Percentiles rank a stretch among this genome's conserved stretches.
phyloP scores from a whole-genome alignment of 2,888 invertebrate species.

The Phlogophora meticulosa region DNA sequence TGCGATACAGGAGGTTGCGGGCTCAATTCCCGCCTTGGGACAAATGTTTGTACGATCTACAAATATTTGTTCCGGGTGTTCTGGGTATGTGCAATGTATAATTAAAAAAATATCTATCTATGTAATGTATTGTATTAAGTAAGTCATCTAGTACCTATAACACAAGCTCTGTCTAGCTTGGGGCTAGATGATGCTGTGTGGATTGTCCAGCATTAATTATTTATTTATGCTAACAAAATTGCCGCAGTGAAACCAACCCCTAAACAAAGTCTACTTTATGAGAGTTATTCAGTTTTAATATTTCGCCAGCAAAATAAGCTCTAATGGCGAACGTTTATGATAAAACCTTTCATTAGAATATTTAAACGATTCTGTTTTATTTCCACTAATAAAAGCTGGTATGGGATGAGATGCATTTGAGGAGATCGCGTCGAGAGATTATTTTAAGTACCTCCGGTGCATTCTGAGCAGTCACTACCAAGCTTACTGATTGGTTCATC shows the following conservation, averaged over 20 bases:
- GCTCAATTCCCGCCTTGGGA: too few relatives aligned
- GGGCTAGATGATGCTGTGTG: too few relatives aligned
- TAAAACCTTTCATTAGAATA: slow-evolving; percentile 74
- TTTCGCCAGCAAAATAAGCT: slow-evolving; percentile 84
- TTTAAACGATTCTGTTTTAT: slow-evolving; percentile 56
- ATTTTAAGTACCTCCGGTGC: not conserved
- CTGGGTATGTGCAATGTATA: too few relatives aligned
- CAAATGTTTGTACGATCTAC: too few relatives aligned
- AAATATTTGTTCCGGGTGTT: too few relatives aligned
- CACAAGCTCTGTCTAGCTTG: too few relatives aligned
- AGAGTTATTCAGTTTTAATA: slow-evolving; percentile 88
- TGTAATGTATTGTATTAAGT: too few relatives aligned
- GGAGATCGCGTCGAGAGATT: slow-evolving; percentile 4
- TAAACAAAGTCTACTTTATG: slow-evolving; percentile 84
- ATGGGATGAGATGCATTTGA: slow-evolving; percentile 27
- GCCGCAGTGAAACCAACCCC: slow-evolving; percentile 64
- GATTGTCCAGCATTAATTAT: too few relatives aligned
- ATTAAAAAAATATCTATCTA: too few relatives aligned
- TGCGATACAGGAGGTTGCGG: too few relatives aligned
- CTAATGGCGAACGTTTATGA: slow-evolving; percentile 81
- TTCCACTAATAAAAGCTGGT: slow-evolving; percentile 15
- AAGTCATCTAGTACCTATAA: too few relatives aligned
- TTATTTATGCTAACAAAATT: slow-evolving; percentile 42
- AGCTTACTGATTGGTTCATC: not conserved
- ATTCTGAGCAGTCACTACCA: not conserved